Conservation (phyloP, 1,140 invertebrate species). For the Pinna nobilis region DNA sequence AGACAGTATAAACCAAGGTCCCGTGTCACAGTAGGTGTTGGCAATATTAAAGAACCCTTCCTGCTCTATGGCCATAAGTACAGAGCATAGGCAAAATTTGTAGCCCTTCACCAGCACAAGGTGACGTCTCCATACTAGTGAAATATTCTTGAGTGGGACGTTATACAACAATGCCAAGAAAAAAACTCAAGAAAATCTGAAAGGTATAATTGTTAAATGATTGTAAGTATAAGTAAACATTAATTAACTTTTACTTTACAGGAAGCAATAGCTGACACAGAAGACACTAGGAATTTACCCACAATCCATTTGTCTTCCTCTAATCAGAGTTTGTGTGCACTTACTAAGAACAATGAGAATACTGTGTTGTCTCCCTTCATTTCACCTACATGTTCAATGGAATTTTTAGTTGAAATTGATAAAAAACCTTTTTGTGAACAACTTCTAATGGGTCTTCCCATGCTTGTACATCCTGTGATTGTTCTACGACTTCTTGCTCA, state of each 20-base stretch:
- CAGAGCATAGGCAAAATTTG: too few relatives aligned
- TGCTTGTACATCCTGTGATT: conserved; percentile 79
- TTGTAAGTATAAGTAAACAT: neutral
- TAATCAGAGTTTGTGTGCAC: conserved; percentile 50
- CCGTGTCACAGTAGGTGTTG: too few relatives aligned
- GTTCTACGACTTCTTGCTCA: conserved; percentile 79
- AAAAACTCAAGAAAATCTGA: too few relatives aligned
- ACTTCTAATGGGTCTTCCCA: conserved; percentile 74
- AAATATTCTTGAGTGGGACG: too few relatives aligned
- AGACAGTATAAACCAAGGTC: too few relatives aligned
- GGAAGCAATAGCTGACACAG: conserved; percentile 63
- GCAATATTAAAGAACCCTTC: too few relatives aligned
- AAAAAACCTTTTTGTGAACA: conserved; percentile 68
- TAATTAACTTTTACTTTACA: conserved; percentile 40
- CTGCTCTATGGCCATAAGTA: too few relatives aligned
- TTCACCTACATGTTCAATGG: conserved; percentile 63
- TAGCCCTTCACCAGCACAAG: too few relatives aligned
- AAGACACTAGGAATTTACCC: conserved; percentile 40
- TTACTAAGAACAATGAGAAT: conserved; percentile 33
- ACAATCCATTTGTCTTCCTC: conserved; percentile 57
- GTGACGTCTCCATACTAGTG: too few relatives aligned
- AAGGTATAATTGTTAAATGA: too few relatives aligned
- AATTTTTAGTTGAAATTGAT: conserved; percentile 57
- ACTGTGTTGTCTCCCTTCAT: conserved; percentile 55
- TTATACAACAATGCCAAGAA: too few relatives aligned